Conservation (phyloP, 2,888 invertebrate species). For the Philaethria dido region DNA sequence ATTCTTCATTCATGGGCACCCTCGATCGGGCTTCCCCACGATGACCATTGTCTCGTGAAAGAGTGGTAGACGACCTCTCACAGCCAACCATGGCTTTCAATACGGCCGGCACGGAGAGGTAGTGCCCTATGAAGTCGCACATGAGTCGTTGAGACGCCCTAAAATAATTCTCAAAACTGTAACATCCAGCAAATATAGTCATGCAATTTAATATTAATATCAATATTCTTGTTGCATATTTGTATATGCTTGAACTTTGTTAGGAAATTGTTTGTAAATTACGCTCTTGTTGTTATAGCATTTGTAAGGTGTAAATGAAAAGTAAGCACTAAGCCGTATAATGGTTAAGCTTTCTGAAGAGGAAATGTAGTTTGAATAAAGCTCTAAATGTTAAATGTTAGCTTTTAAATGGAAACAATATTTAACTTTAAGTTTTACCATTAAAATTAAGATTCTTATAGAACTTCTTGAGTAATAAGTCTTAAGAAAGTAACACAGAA, state of each 20-base stretch:
- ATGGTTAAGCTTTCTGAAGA: not conserved
- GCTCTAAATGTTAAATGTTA: not conserved
- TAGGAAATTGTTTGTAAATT: not conserved
- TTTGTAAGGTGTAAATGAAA: constrained; percentile 1
- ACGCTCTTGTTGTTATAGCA: not conserved
- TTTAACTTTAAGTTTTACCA: not conserved
- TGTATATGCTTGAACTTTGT: not conserved
- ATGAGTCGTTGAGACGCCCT: too few species aligned
- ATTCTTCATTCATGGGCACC: too few species aligned
- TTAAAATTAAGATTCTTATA: not conserved
- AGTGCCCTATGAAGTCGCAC: too few species aligned
- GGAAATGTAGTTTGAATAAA: not conserved
- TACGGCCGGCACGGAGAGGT: too few species aligned
- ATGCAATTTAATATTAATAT: too few species aligned
- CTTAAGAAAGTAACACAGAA: not conserved
- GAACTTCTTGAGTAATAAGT: not conserved
- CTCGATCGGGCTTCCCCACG: too few species aligned
- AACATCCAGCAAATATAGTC: too few species aligned
- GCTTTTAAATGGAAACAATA: not conserved
- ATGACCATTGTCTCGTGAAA: too few species aligned
- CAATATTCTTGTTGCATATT: not conserved
- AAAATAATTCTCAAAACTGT: too few species aligned
- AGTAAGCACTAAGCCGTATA: not conserved
- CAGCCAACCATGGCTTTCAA: too few species aligned
- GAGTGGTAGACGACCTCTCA: too few species aligned